Base-by-base conservation (phyloP, 2,113 vertebrate genomes). In the Copsychus sechellarum region DNA sequence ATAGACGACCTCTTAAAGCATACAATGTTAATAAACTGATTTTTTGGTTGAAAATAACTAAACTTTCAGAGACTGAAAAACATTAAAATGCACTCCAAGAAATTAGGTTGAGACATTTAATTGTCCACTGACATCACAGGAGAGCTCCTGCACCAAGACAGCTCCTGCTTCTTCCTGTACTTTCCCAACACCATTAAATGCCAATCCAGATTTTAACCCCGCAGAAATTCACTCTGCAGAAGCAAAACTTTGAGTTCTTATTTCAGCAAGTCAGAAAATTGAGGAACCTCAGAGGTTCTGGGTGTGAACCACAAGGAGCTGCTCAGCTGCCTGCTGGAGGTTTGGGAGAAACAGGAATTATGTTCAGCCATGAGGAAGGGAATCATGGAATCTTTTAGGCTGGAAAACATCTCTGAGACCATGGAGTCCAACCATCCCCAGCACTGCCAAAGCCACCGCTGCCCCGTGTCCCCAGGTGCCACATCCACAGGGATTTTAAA, bases 311-410 rank as follows among this genome's bases (percentile, higher is more conserved):
- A 20, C 53, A 1, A 10, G 47, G 54, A 56, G 78, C 50, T 74
- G 70, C 24, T 28, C 47, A 61, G 28, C 25, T 22, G 51, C 51
- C 74, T 36, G 43, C 40, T 56, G 16, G 11, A 48, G 69, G 5
- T 56, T 3, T 54, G 51, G 28, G 47, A 84, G 15, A 12, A 77
- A 33, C 8, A 16, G n/a, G 25, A 42, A 16, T 0, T 3, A 1
- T 6, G 24, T 36, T 26, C 28, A 25, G 4, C 0, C 3, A 54
- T 0, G 0, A 25, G 8, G 12, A 43, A 17, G 42, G 33, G 50
- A 57, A 42, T 6, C 22, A 16, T 0, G 6, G 31, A 57, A 50
- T 28, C 9, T 11, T 50, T 26, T 4, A 23, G 58, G 33, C 1
- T 16, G 16, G 77, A 38, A 45, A 74, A 66, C 6, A 11, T 11